Base-by-base conservation (phyloP, 1,140 invertebrate genomes). In the Drosophila jambulina region DNA sequence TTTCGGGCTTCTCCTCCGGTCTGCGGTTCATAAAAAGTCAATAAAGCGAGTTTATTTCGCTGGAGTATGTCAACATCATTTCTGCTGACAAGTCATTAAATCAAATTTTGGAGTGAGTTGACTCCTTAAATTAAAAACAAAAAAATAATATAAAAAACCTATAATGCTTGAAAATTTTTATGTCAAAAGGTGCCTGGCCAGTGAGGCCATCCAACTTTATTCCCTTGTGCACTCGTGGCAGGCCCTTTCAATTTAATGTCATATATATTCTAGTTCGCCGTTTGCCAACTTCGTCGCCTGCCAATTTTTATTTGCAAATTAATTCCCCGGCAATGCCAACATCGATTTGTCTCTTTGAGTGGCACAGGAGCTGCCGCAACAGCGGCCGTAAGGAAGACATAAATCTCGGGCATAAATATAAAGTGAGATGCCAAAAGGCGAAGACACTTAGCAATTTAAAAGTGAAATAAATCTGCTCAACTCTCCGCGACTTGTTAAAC, bases 21-120 rank as follows among this genome's bases (percentile, higher is more conserved):
- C 80, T 90, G 78, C 71, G 86, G 86, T 91, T 82, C 86, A 91
- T 90, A 90, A 90, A 91, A 90, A 85, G 70, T 80, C 85, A 85
- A 90, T 90, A 90, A 90, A 90, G 69, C 61, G 58, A 68, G 75
- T 90, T 90, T 91, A 90, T 90, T 71, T 49, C 45, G 68, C 67
- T 90, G 63, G 56, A 65, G 69, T 56, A 67, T 87, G 78, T 88
- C 78, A 87, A 84, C 85, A 81, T 81, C 65, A 88, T 78, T 88
- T 78, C 64, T 63, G 84, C 74, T 84, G 84, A 84, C 87, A 88
- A 88, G 62, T 80, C 80, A 87, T 87, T 84, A 88, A 88, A 87
- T 84, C 80, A 75, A 59, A 38, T 15, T 12, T 38, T 27, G 23
- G 56, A 27, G 25, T 42, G 27, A 48, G 21, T 12, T 15, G 10